phyloP scores from a whole-genome alignment of 1,140 invertebrate species.

The Heliconius congener region DNA sequence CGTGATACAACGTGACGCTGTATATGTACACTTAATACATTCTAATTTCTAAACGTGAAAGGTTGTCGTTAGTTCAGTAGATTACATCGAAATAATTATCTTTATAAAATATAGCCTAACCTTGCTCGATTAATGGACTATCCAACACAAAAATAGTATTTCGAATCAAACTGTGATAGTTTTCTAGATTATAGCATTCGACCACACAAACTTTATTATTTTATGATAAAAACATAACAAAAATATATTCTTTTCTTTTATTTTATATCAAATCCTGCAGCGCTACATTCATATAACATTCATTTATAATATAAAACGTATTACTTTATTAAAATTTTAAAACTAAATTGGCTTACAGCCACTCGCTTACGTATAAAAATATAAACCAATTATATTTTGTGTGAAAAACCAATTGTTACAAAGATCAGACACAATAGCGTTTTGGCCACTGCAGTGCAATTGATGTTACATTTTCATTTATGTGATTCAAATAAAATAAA shows the following conservation, averaged over 20 bases:
- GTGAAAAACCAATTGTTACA: not conserved
- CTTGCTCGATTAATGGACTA: too few relatives aligned
- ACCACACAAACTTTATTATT: not conserved
- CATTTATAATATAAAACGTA: not conserved
- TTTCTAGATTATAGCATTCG: not conserved
- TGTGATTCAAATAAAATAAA: not conserved
- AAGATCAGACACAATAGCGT: not conserved
- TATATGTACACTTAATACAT: too few relatives aligned
- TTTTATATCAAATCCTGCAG: too few relatives aligned
- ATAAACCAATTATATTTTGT: not conserved
- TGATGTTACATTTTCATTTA: not conserved
- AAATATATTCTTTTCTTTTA: too few relatives aligned
- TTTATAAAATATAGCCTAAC: too few relatives aligned
- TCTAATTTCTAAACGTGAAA: too few relatives aligned
- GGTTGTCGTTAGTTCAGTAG: too few relatives aligned
- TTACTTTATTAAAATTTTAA: not conserved
- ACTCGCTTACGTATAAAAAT: not conserved
- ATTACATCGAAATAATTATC: too few relatives aligned
- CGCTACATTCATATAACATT: not conserved
- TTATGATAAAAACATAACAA: too few relatives aligned
- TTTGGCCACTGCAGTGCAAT: not conserved
- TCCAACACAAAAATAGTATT: too few relatives aligned
- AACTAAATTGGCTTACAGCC: not conserved
- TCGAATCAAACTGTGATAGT: too few relatives aligned
- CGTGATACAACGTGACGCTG: too few relatives aligned